A percentile compares a stretch with the other conserved stretches of the same genome.
Evolutionary conservation across 2,797 vertebrate species (phyloP).

Genomic region (Ctenopoma kingsleyae): DNA sequence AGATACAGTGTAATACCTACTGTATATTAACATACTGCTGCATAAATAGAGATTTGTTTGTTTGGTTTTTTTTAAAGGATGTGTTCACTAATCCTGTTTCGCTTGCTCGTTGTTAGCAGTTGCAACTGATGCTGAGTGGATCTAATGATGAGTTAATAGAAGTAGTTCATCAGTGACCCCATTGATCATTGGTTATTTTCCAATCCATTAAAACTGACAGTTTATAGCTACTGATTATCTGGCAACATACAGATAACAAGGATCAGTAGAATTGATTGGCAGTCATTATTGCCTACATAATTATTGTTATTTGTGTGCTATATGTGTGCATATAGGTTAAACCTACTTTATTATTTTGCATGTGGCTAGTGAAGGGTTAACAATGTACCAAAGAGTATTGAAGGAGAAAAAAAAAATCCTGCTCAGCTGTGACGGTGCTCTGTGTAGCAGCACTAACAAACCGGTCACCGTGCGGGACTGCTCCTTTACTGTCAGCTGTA

Average conservation of each 20-base stretch:
- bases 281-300: not conserved
- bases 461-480: conserved; percentile 54
- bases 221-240: too few relatives aligned
- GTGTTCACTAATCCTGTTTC: not conserved
- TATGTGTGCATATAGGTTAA: not conserved
- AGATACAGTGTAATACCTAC: not conserved
- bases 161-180: too few relatives aligned
- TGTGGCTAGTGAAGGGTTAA: conserved; percentile 75
- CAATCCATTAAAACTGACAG: too few relatives aligned
- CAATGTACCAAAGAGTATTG: conserved; percentile 41
- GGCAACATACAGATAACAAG: too few relatives aligned
- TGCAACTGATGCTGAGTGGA: not conserved
- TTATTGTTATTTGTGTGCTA: not conserved
- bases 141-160: too few relatives aligned
- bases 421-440: conserved; percentile 53
- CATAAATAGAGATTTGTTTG: too few relatives aligned
- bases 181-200: too few relatives aligned
- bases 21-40: not conserved
- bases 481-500: conserved; percentile 55
- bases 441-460: conserved; percentile 24
- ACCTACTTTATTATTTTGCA: not conserved
- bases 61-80: not conserved
- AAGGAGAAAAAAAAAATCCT: conserved; percentile 44
- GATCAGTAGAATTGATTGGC: too few relatives aligned
- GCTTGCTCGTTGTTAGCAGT: not conserved